Conservation (phyloP, 2,797 vertebrate genomes). For the Argyrosomus regius region DNA sequence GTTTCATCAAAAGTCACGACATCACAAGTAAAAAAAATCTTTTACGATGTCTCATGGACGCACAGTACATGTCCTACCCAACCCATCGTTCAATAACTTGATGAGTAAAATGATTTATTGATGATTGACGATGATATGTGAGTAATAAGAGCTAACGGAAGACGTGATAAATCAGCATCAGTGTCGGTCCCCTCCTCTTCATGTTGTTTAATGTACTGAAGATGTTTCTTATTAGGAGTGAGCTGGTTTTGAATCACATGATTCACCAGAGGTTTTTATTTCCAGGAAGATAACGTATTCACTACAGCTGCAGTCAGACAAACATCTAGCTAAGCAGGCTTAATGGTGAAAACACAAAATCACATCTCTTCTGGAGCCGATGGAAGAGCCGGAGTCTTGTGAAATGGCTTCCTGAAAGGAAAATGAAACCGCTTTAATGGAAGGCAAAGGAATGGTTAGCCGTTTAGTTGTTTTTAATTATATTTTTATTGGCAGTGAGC, state of each 20-base stretch:
- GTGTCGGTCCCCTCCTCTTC: no score
- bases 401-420: neutral
- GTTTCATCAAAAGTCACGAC: no score
- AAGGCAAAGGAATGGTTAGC: neutral
- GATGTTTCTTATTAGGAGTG: neutral
- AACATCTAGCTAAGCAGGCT: no score
- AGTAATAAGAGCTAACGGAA: neutral
- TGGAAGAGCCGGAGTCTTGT: neutral
- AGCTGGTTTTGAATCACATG: neutral
- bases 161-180: neutral
- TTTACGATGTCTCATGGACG: no score
- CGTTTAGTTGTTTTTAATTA: neutral
- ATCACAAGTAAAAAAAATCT: no score
- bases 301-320: neutral
- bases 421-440: neutral
- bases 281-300: neutral
- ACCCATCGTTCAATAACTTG: no score
- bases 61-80: neutral
- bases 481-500: neutral
- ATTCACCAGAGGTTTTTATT: neutral
- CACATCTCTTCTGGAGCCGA: neutral
- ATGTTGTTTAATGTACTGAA: neutral
- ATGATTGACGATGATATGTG: no score
- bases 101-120: neutral
- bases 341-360: neutral